phyloP scores from a whole-genome alignment of 2,888 invertebrate species.

The Eudemis profundana region DNA sequence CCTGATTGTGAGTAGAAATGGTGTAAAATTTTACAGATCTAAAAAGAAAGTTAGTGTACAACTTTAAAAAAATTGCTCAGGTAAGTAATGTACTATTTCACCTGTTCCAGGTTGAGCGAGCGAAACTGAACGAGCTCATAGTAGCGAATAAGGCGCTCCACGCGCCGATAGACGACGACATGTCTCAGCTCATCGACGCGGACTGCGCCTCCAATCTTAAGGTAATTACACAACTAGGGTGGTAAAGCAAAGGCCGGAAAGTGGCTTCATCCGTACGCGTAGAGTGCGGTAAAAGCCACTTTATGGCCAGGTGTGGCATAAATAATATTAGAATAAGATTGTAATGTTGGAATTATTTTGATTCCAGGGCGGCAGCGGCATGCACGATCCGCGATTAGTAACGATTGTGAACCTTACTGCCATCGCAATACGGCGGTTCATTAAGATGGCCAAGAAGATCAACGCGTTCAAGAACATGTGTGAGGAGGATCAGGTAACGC shows the following conservation, averaged over 20 bases:
- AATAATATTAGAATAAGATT: no score
- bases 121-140: slow-evolving; percentile 93
- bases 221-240: no score
- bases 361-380: slow-evolving; percentile 63
- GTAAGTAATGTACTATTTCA: no score
- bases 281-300: no score
- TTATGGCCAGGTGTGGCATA: no score
- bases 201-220: slow-evolving; percentile 74
- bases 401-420: slow-evolving; percentile 96
- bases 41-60: no score
- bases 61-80: no score
- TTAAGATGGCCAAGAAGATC: slow-evolving; percentile 94
- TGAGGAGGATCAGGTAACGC: slow-evolving; percentile 95
- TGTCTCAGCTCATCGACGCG: slow-evolving; percentile 88
- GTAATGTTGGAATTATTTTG: not conserved
- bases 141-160: slow-evolving; percentile 94
- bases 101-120: slow-evolving; percentile 88
- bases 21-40: no score
- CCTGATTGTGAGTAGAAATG: no score
- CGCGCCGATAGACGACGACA: slow-evolving; percentile 93
- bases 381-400: slow-evolving; percentile 89
- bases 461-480: slow-evolving; percentile 97
- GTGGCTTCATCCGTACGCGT: no score
- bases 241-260: no score
- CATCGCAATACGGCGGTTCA: slow-evolving; percentile 94